A percentile compares a stretch with the other conserved stretches of the same genome.
phyloP scores from a whole-genome alignment of 2,113 vertebrate species.

The Nestor notabilis region DNA sequence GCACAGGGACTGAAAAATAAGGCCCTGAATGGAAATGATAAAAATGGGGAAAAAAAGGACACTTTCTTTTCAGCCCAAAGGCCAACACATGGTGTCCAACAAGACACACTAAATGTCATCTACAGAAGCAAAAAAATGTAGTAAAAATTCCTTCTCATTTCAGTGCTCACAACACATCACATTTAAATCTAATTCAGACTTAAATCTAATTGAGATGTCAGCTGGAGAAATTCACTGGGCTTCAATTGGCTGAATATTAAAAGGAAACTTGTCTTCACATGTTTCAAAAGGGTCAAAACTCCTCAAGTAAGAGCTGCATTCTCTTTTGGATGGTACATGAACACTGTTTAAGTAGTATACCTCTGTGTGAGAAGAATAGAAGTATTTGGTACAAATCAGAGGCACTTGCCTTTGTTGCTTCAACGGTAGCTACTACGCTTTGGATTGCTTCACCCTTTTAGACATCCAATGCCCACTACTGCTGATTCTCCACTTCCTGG shows the following conservation, averaged over 20 bases:
- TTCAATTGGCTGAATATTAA: not conserved
- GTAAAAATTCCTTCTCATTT: not conserved
- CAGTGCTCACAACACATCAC: not conserved
- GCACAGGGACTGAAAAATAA: not conserved
- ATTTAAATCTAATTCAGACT: not conserved
- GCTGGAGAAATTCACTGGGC: not conserved
- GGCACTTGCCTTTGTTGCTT: constrained; percentile 57
- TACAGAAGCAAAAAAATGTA: not conserved
- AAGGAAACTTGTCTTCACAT: not conserved
- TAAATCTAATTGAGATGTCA: not conserved
- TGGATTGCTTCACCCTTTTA: not conserved
- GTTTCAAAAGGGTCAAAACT: not conserved
- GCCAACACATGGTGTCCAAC: not conserved
- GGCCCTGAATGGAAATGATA: not conserved
- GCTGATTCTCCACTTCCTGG: not conserved
- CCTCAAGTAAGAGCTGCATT: not conserved
- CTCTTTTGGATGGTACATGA: not conserved
- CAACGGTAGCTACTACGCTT: constrained; percentile 13
- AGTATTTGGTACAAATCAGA: constrained; percentile 45
- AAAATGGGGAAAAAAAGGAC: not conserved
- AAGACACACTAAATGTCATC: not conserved
- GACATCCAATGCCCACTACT: not conserved
- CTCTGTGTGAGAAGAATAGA: not conserved
- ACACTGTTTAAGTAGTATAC: not conserved
- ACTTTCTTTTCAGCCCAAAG: not conserved